Percentiles rank a stretch among this genome's conserved stretches.
These are phyloP conservation scores for Pyrocephalus nanus DNA, from an alignment of 2,797 vertebrate genomes.

Conservation along the genomic window DNA sequence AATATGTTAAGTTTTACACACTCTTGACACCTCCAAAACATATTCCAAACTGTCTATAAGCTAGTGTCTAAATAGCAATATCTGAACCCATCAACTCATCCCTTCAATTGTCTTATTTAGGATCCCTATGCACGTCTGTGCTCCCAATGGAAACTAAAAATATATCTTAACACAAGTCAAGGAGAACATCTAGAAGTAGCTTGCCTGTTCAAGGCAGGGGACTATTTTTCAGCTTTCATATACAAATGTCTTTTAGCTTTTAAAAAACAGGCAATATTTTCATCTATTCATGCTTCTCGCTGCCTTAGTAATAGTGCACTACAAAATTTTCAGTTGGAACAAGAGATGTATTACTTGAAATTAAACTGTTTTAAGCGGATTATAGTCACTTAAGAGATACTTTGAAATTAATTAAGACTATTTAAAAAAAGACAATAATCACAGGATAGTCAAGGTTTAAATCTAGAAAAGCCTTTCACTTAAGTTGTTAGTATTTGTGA, in stretches of 20 bases:
- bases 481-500: constrained; percentile 53
- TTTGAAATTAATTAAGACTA: constrained; percentile 8
- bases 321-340: neutral
- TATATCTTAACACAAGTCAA: neutral
- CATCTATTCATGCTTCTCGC: neutral
- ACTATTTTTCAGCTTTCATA: neutral
- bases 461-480: constrained; percentile 28
- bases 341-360: neutral
- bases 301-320: neutral
- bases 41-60: neutral
- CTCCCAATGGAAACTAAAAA: neutral
- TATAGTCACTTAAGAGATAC: neutral
- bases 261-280: neutral
- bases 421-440: neutral
- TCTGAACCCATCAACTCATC: neutral
- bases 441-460: constrained; percentile 8
- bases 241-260: neutral
- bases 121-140: neutral
- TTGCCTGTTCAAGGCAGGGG: neutral
- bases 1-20: neutral
- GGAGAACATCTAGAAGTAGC: neutral
- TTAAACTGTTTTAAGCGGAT: neutral
- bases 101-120: neutral
- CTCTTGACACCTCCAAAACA: neutral
- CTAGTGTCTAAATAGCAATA: neutral